Base-by-base conservation (phyloP, 2,888 invertebrate species). In the Xylota sylvarum region DNA sequence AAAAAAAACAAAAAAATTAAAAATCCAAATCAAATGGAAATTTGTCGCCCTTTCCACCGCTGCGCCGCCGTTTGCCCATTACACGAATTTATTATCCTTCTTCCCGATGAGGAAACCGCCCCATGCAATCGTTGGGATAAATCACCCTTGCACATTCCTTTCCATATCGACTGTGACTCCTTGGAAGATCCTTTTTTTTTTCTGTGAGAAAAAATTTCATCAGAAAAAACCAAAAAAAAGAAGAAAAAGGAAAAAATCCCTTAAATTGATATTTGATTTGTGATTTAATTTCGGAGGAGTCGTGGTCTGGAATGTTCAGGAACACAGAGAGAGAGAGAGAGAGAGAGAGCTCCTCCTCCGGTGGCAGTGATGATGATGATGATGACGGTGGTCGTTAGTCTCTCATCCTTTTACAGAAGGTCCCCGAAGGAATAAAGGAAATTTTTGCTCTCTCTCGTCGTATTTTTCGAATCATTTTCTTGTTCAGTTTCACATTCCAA, bases 221-320 rank as follows among this genome's bases (percentile, higher is more conserved):
- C 4, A 35, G 35, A 67, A 55, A 60, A 72, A 85, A 76, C 1
- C 2, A 23, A 19, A 52, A 14, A 17, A 12, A 23, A 7, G 23
- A 64, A 43, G 32, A 19, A 19, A 50, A 40, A 19, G 17, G 35
- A 67, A 60, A 60, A 76, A 85, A 80, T 55, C 76, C 72, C 37
- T 85, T 85, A 91, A 91, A 91, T 91, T 91, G 92, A 91, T 91
- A 91, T 91, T 91, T 91, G 91, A 91, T 91, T 91, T 91, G 91
- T 91, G 91, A 91, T 91, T 91, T 91, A 91, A 91, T 91, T 91
- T 91, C 89, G 90, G 46, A 80, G 90, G 46, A 80, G 80, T 80
- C 85, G 76, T 85, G 85, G 76, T 85, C 76, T 76, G 70, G 76
- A 85, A 85, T 70, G 46, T 46, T 80, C 76, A 69, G 67, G 74